Conservation (phyloP, 2,113 vertebrate species). For the Engraulis encrasicolus region DNA sequence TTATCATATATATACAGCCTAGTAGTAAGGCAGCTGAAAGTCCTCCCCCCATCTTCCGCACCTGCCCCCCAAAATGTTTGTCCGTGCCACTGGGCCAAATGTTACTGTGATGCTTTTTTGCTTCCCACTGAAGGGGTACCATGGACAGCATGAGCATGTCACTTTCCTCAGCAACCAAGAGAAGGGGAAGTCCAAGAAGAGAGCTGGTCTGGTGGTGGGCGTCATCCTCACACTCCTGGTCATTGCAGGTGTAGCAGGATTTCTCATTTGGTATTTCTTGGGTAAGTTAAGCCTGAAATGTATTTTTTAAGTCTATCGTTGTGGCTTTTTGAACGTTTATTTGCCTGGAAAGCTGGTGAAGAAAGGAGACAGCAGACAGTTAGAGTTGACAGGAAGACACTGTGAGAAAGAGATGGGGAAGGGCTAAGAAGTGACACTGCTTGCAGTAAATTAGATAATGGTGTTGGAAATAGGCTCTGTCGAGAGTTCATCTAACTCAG, state of each 20-base stretch:
- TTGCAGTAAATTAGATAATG: no score
- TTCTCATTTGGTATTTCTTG: neutral
- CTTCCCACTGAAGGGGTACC: neutral
- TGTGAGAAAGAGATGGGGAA: no score
- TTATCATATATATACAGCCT: no score
- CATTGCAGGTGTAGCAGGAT: neutral
- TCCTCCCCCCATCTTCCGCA: no score
- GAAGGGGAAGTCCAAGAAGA: neutral
- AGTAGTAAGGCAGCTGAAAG: no score
- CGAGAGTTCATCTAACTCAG: no score
- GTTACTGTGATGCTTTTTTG: neutral
- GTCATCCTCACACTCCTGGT: neutral
- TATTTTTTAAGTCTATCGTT: neutral
- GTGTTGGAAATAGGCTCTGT: no score
- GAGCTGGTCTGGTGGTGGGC: neutral
- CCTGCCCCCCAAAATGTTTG: no score
- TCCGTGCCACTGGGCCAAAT: no score
- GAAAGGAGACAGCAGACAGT: neutral
- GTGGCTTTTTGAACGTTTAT: neutral
- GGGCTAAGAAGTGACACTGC: no score
- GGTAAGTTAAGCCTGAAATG: neutral
- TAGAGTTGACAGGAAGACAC: neutral
- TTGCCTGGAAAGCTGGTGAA: no score
- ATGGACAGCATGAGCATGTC: conserved; percentile 1
- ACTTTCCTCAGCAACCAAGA: neutral